These are phyloP conservation scores for Brachionus manjavacas DNA, from an alignment of 1,140 invertebrate species.

Conservation along the genomic window DNA sequence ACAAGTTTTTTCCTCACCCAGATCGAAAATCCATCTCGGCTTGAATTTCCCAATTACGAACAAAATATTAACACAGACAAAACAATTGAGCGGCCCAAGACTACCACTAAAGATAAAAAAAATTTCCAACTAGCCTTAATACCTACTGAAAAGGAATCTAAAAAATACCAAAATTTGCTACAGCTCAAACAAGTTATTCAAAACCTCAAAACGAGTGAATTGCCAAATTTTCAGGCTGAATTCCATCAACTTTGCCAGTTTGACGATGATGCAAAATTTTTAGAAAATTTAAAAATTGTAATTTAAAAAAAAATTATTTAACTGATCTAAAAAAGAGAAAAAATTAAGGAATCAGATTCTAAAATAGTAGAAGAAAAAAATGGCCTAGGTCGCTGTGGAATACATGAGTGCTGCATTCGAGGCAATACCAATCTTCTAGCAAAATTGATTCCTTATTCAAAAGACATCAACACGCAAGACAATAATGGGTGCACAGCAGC, in stretches of 20 bases:
- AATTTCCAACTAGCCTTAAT: background rate
- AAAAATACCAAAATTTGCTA: background rate
- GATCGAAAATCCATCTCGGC: background rate
- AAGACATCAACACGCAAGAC: conserved; percentile 3
- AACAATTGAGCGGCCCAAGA: background rate
- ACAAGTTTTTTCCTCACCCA: conserved; percentile 1
- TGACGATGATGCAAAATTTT: background rate
- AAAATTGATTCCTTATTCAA: background rate
- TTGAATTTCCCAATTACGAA: background rate
- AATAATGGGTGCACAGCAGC: background rate
- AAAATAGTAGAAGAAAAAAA: background rate
- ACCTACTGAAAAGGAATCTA: background rate
- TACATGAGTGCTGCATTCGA: conserved; percentile 34
- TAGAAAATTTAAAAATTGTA: conserved; percentile 2
- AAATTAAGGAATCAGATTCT: background rate
- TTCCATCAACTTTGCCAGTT: conserved; percentile 35
- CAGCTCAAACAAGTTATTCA: background rate
- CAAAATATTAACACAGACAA: background rate
- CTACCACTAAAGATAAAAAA: background rate
- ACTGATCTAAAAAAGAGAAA: background rate
- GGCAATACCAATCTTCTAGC: conserved; percentile 6
- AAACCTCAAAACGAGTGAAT: background rate
- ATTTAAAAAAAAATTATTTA: background rate
- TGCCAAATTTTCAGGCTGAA: conserved; percentile 26
- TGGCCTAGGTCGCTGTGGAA: background rate